phyloP scores from a whole-genome alignment of 1,140 invertebrate species.

The Tachypleus tridentatus region DNA sequence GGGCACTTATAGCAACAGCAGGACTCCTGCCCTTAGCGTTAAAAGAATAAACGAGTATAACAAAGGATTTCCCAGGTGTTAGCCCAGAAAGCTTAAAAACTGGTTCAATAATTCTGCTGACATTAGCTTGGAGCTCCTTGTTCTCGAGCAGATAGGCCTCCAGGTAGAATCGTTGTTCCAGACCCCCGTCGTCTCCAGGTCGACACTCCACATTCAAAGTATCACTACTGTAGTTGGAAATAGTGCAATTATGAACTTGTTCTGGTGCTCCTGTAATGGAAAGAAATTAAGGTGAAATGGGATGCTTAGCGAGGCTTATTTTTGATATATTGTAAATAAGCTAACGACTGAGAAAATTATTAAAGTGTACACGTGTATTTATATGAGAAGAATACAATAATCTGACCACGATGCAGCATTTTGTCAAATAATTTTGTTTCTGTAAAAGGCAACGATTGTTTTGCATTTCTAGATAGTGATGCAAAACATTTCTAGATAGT shows the following conservation, averaged over 20 bases:
- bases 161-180: conserved; percentile 62
- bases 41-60: conserved; percentile 49
- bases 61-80: conserved; percentile 13
- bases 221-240: conserved; percentile 69
- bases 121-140: conserved; percentile 22
- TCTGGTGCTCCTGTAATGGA: conserved; percentile 54
- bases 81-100: conserved; percentile 17
- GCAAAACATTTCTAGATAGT: too few relatives aligned
- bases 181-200: conserved; percentile 71
- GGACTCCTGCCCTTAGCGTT: conserved; percentile 55
- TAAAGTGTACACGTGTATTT: too few relatives aligned
- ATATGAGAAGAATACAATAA: too few relatives aligned
- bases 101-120: conserved; percentile 10
- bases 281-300: too few relatives aligned
- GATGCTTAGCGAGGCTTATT: too few relatives aligned
- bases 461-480: too few relatives aligned
- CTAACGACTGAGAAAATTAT: too few relatives aligned
- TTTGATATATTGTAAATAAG: too few relatives aligned
- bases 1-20: conserved; percentile 27
- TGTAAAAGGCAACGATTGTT: too few relatives aligned
- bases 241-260: conserved; percentile 65
- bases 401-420: too few relatives aligned
- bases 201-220: conserved; percentile 59
- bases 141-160: conserved; percentile 52
- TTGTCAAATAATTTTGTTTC: too few relatives aligned